Evolutionary conservation across 1,140 invertebrate genomes (phyloP).

Genomic region (Eupristina koningsbergeri): DNA sequence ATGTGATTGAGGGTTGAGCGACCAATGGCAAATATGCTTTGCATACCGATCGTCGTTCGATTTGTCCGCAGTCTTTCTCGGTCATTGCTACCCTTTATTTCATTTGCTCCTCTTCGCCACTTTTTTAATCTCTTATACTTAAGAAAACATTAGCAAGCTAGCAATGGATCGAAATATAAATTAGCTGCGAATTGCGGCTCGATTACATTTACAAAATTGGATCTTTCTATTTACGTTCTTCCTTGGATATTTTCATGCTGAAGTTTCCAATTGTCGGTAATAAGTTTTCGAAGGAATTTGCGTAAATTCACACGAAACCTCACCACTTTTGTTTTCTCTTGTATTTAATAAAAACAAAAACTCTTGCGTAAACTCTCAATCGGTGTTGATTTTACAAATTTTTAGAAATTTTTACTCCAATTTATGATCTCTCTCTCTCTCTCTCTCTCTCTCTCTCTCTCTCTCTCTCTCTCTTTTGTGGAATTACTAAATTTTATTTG

Average conservation of each 20-base stretch:
- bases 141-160: no score
- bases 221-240: constrained; percentile 41
- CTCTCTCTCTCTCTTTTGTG: no score
- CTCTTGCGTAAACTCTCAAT: no score
- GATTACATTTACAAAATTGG: constrained; percentile 21
- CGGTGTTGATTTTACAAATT: no score
- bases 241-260: constrained; percentile 30
- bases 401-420: no score
- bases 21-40: constrained; percentile 33
- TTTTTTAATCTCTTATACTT: no score
- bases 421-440: no score
- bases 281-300: constrained; percentile 12
- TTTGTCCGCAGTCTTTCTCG: background rate
- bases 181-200: constrained; percentile 6
- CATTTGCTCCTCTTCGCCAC: background rate
- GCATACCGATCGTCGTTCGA: background rate
- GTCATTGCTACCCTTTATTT: constrained; percentile 19
- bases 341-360: no score
- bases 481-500: no score
- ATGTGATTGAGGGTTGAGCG: background rate
- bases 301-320: no score
- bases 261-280: constrained; percentile 10
- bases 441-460: no score
- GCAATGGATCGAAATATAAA: constrained; percentile 26
- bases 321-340: no score